These are phyloP conservation scores for Tetranychus piercei DNA, from an alignment of 2,888 invertebrate genomes.

Conservation along the genomic window DNA sequence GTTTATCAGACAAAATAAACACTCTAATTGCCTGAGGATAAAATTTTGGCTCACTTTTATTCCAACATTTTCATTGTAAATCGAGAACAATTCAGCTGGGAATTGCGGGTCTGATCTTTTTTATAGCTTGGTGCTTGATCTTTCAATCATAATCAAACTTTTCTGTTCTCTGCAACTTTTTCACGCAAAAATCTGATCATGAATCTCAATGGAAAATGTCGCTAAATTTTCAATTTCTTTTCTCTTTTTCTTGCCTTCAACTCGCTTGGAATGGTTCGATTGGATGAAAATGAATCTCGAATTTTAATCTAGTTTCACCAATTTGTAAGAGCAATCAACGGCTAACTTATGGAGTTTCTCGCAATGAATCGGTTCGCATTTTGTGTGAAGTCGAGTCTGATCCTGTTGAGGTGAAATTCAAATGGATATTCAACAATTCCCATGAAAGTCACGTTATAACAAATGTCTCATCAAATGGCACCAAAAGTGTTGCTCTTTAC, in stretches of 20 bases:
- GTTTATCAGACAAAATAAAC: too few species aligned
- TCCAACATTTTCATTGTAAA: too few species aligned
- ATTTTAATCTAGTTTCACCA: slow-evolving; percentile 19
- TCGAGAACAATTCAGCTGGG: too few species aligned
- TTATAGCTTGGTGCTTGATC: too few species aligned
- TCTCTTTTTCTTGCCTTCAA: not conserved
- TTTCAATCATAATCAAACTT: too few species aligned
- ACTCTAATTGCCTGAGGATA: too few species aligned
- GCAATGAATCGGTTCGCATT: slow-evolving; percentile 66
- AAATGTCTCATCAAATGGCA: slow-evolving; percentile 43
- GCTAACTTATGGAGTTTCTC: slow-evolving; percentile 55
- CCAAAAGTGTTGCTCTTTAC: slow-evolving; percentile 63
- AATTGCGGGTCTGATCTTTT: too few species aligned
- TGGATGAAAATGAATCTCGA: not conserved
- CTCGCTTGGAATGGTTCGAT: not conserved
- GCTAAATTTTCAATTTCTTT: not conserved
- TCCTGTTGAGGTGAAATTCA: slow-evolving; percentile 47
- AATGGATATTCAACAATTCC: slow-evolving; percentile 25
- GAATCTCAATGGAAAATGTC: not conserved
- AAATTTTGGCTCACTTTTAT: too few species aligned
- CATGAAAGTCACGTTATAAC: slow-evolving; percentile 21
- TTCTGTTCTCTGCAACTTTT: too few species aligned
- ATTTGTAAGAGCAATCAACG: slow-evolving; percentile 28
- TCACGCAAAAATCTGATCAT: too few species aligned
- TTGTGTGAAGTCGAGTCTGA: slow-evolving; percentile 76